Conservation (phyloP, 2,888 invertebrate species). For the Ochropleura leucogaster region DNA sequence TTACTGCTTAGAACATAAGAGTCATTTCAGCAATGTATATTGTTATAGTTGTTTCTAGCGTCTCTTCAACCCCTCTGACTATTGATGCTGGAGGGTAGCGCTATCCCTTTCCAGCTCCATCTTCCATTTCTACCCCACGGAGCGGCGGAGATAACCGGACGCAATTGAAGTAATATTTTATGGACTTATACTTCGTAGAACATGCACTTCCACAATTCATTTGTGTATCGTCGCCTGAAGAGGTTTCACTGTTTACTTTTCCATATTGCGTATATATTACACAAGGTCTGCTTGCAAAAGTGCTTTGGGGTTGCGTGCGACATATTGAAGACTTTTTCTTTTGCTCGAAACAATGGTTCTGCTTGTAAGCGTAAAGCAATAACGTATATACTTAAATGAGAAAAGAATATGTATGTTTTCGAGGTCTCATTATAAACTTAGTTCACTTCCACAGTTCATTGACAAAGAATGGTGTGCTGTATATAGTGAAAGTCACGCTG, state of each 20-base stretch:
- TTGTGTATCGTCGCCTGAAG: conserved; percentile 55
- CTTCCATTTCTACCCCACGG: conserved; percentile 55
- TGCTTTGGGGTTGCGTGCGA: conserved; percentile 50
- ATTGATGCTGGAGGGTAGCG: conserved; percentile 65
- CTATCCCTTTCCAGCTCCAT: conserved; percentile 65
- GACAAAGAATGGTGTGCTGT: conserved; percentile 22
- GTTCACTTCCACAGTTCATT: conserved; percentile 47
- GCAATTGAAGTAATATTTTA: conserved; percentile 62
- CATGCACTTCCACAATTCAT: conserved; percentile 63
- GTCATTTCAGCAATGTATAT: conserved; percentile 26
- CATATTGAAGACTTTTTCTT: conserved; percentile 55
- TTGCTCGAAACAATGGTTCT: conserved; percentile 38
- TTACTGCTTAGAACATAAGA: conserved; percentile 45
- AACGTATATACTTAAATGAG: conserved; percentile 35
- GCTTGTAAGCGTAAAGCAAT: conserved; percentile 27
- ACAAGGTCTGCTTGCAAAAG: conserved; percentile 58
- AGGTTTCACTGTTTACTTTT: conserved; percentile 55
- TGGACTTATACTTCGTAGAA: conserved; percentile 55
- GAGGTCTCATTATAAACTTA: conserved; percentile 41
- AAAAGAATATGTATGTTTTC: conserved; percentile 32
- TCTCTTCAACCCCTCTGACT: conserved; percentile 59
- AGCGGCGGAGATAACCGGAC: conserved; percentile 47
- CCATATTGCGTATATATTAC: conserved; percentile 56
- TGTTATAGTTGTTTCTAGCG: conserved; percentile 47
- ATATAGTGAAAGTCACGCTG: conserved; percentile 38